phyloP scores from a whole-genome alignment of 2,888 invertebrate species.

The Xestia ashworthii region DNA sequence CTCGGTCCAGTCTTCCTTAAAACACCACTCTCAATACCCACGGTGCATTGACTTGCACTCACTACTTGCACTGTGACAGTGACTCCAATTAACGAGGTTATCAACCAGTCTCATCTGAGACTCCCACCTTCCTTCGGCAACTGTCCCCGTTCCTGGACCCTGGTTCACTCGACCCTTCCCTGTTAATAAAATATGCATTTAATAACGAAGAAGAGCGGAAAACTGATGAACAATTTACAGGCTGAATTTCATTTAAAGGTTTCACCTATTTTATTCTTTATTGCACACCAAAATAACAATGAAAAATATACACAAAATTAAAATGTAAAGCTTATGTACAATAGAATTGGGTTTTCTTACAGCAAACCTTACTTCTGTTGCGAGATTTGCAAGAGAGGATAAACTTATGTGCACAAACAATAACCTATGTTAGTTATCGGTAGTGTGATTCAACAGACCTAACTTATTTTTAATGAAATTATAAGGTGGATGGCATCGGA shows the following conservation, averaged over 20 bases:
- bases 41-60: slow-evolving; percentile 5
- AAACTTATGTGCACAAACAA: too few species aligned
- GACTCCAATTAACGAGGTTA: slow-evolving; percentile 51
- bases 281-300: too few species aligned
- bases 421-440: not conserved
- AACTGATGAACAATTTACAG: not conserved
- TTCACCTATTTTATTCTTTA: too few species aligned
- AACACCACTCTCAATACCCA: slow-evolving; percentile 20
- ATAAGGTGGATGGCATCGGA: not conserved
- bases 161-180: too few species aligned
- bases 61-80: slow-evolving; percentile 19
- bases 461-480: not conserved
- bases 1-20: slow-evolving; percentile 1
- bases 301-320: too few species aligned
- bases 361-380: too few species aligned
- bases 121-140: slow-evolving; percentile 14
- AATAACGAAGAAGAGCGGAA: not conserved
- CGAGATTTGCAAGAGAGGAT: too few species aligned
- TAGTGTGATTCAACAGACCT: not conserved
- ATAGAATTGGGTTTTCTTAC: too few species aligned
- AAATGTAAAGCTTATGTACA: too few species aligned
- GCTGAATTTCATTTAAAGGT: not conserved
- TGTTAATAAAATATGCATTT: slow-evolving; percentile 24
- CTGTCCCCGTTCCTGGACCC: too few species aligned
- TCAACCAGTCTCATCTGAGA: slow-evolving; percentile 35